A percentile compares a stretch with the other conserved stretches of the same genome.
Evolutionary conservation across 2,113 vertebrate genomes (phyloP).

Genomic region (Argyrosomus japonicus): DNA sequence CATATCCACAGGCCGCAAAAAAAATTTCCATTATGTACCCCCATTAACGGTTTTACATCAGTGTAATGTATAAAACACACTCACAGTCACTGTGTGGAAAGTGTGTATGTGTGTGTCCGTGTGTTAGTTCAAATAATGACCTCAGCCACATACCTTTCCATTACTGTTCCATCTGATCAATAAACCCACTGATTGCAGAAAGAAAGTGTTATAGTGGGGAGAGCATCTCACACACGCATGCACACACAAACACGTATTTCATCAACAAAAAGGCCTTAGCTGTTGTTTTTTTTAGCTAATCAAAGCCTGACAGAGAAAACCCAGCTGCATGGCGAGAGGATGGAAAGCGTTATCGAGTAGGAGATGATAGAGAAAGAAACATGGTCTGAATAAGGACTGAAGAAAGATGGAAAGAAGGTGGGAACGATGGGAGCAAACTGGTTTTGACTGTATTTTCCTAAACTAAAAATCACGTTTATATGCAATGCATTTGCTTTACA

Average conservation of each 20-base stretch:
- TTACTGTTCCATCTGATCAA: slow-evolving; percentile 36
- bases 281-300: background rate
- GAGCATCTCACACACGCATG: background rate
- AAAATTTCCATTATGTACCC: slow-evolving; percentile 2
- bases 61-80: background rate
- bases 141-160: slow-evolving; percentile 23
- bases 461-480: background rate
- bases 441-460: background rate
- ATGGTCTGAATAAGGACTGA: background rate
- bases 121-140: background rate
- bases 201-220: background rate
- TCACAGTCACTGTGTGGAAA: background rate
- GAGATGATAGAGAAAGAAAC: background rate
- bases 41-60: slow-evolving; percentile 4
- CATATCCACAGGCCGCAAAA: slow-evolving; percentile 6
- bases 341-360: background rate
- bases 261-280: slow-evolving; percentile 13
- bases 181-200: slow-evolving; percentile 29
- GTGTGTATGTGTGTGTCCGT: background rate
- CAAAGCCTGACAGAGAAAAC: background rate
- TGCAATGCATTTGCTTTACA: background rate
- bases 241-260: slow-evolving; percentile 2
- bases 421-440: background rate
- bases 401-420: background rate
- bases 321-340: background rate